Evolutionary conservation across 2,113 vertebrate genomes (phyloP), one percentile per base, ranked within the genome.

Genomic region (Corvus hawaiiensis): DNA sequence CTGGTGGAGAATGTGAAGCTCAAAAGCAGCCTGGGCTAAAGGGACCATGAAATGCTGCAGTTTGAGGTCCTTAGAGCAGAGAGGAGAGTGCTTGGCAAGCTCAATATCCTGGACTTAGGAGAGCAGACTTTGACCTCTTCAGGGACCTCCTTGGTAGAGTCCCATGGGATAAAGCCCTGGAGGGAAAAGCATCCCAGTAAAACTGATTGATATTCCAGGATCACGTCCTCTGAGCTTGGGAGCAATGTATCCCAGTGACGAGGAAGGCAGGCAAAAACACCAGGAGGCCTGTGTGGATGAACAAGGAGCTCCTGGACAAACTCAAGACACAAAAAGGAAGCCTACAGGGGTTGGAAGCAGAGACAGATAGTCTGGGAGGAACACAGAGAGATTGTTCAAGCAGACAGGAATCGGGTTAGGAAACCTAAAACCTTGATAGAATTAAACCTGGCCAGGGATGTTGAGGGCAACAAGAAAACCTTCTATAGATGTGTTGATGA

Each of bases 331-430:
- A 14, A 32, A 75, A 76, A 67, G 2, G 35, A 67, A 51, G 26
- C 24, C 43, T 24, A 43, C 13, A 58, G 35, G 16, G 21, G 20
- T 2, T 67, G 21, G 62, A 59, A 76, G 35, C 35, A 76, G 32
- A 66, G 41, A 67, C 11, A 67, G 20, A 49, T 13, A 20, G 21
- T 14, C 44, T 67, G 7, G 4, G 71, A 51, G 23, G 20, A 58
- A 7, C 4, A 43, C 16, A 43, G 16, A 64, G 33, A 84, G 22
- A 48, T 7, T 49, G 51, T 41, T 30, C 1, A 0, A 66, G 35
- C 35, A 67, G 13, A 43, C 7, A 76, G 32, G 16, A 51, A 67
- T 17, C 0, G 0, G 9, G 21, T 6, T 14, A 43, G 30, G 61
- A 85, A 85, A 58, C 32, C 32, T 35, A 26, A 35, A 67, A 43